Evolutionary conservation across 2,113 vertebrate genomes (phyloP).

Genomic region (Chaenocephalus aceratus): DNA sequence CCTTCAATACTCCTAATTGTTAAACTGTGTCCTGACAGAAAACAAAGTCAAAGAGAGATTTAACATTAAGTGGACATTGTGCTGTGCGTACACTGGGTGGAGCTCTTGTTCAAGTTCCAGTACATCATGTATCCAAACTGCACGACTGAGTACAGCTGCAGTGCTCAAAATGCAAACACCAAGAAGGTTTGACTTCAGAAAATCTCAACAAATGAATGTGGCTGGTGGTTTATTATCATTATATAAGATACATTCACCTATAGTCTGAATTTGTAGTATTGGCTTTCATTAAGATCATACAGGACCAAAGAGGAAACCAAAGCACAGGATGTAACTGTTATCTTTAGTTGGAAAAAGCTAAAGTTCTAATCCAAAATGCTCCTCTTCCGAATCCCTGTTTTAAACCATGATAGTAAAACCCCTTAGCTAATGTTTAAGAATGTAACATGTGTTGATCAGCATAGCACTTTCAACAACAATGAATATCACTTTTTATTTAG

Average conservation of each 20-base stretch:
- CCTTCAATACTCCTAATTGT: too few species aligned
- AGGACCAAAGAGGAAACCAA: not conserved
- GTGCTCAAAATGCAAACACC: not conserved
- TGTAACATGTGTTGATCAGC: not conserved
- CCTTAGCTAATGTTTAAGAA: not conserved
- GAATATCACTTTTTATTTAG: too few species aligned
- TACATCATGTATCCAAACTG: not conserved
- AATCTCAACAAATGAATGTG: not conserved
- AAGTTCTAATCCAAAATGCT: too few species aligned
- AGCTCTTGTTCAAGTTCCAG: constrained; percentile 19
- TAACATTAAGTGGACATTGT: not conserved
- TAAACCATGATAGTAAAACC: too few species aligned
- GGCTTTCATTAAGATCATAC: not conserved
- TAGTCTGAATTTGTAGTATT: not conserved
- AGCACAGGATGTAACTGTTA: not conserved
- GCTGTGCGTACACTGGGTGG: constrained; percentile 50
- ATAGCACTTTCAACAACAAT: not conserved
- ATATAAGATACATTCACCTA: not conserved
- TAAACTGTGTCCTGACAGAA: too few species aligned
- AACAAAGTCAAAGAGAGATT: not conserved
- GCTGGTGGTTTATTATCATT: not conserved
- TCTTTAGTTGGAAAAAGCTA: not conserved
- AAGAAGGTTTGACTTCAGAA: not conserved
- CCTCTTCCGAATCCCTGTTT: too few species aligned
- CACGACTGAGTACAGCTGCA: not conserved